Evolutionary conservation across 1,140 invertebrate species (phyloP).

Genomic region (Caenorhabditis briggsae): DNA sequence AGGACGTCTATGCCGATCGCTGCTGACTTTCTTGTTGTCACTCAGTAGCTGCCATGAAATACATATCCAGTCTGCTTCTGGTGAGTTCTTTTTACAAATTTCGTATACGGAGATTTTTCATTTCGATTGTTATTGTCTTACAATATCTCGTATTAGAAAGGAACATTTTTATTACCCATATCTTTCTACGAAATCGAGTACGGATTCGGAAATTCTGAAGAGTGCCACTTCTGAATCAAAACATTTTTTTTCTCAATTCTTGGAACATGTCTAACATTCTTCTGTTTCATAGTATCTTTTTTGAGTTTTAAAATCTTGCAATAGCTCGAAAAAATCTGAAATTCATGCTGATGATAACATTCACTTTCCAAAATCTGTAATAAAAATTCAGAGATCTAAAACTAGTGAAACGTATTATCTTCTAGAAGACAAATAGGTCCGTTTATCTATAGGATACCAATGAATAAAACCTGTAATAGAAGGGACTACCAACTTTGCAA

Average conservation of each 20-base stretch:
- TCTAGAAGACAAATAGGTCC: too few relatives aligned
- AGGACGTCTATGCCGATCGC: conserved; percentile 7
- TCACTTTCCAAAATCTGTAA: too few relatives aligned
- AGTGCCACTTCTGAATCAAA: not conserved
- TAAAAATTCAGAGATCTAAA: too few relatives aligned
- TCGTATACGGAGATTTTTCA: conserved; percentile 11
- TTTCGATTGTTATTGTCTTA: not conserved
- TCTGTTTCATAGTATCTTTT: not conserved
- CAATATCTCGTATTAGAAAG: not conserved
- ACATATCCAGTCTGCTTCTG: conserved; percentile 23
- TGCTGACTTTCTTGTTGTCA: conserved; percentile 49
- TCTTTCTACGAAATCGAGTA: not conserved
- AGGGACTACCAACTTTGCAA: too few relatives aligned
- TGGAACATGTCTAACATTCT: too few relatives aligned
- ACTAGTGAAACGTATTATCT: too few relatives aligned
- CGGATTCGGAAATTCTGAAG: not conserved
- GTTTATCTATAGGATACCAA: too few relatives aligned
- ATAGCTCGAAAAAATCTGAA: too few relatives aligned
- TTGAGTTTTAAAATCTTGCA: not conserved
- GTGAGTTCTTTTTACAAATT: conserved; percentile 17
- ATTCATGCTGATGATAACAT: too few relatives aligned
- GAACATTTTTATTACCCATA: not conserved
- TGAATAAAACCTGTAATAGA: too few relatives aligned
- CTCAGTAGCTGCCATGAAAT: conserved; percentile 32
- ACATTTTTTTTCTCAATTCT: not conserved